Percentiles rank a stretch among this genome's conserved stretches.
phyloP scores from a whole-genome alignment of 2,797 vertebrate species.

The Pangasius larnaudii region DNA sequence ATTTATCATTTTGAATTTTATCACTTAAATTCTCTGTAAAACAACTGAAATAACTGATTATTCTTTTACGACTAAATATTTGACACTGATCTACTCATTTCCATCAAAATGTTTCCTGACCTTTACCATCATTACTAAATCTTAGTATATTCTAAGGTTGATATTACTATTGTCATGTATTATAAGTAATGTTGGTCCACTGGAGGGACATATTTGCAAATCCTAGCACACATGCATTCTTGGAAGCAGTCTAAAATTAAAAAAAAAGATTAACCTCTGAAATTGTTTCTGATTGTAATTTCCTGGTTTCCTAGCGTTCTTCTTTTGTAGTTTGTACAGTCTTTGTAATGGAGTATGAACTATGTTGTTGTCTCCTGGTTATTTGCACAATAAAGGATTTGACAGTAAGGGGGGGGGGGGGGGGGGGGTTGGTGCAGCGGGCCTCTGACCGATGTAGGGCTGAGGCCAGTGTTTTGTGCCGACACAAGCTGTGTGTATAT shows the following conservation, averaged over 20 bases:
- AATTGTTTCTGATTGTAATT: neutral
- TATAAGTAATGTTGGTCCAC: neutral
- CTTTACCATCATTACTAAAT: neutral
- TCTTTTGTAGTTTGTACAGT: conserved; percentile 18
- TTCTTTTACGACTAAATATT: neutral
- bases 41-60: neutral
- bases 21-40: neutral
- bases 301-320: neutral
- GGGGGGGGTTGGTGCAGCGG: neutral
- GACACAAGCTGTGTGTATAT: conserved; percentile 46
- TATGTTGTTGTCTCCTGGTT: conserved; percentile 42
- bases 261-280: no score
- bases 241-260: neutral
- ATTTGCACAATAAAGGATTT: conserved; percentile 52
- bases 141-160: neutral
- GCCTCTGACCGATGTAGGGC: conserved; percentile 27
- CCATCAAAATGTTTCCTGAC: neutral
- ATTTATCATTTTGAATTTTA: neutral
- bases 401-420: conserved; percentile 17
- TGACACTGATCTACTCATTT: neutral
- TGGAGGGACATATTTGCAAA: neutral
- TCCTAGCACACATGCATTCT: neutral
- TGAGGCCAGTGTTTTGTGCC: conserved; percentile 29
- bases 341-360: conserved; percentile 10
- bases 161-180: no score